phyloP scores from a whole-genome alignment of 2,888 invertebrate species.

The Zootermopsis nevadensis region DNA sequence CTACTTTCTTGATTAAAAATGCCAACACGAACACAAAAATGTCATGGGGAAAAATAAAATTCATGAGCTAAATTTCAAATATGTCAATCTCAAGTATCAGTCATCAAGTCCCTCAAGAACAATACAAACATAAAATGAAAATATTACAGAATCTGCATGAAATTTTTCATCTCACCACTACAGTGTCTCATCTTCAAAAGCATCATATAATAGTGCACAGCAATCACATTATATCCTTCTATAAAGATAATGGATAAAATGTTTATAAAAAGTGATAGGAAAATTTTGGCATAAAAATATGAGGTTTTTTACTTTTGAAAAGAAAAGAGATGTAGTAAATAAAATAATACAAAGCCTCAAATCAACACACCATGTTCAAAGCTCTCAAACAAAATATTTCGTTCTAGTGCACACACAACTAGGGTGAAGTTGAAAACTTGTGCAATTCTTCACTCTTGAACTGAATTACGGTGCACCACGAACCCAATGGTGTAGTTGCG shows the following conservation, averaged over 20 bases:
- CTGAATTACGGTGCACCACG: slow-evolving; percentile 45
- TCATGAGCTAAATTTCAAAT: background rate
- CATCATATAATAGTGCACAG: background rate
- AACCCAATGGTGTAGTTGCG: slow-evolving; percentile 85
- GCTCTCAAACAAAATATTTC: background rate
- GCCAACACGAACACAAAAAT: background rate
- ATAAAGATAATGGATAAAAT: slow-evolving; percentile 6
- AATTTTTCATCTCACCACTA: background rate
- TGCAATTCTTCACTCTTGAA: slow-evolving; percentile 31
- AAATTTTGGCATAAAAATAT: background rate
- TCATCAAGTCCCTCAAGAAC: background rate
- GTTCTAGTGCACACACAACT: slow-evolving; percentile 3
- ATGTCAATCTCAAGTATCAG: background rate
- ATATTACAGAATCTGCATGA: background rate
- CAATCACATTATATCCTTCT: background rate
- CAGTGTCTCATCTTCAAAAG: background rate
- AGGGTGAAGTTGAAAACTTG: background rate
- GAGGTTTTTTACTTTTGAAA: background rate
- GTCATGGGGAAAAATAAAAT: background rate
- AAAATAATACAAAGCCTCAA: slow-evolving; percentile 26
- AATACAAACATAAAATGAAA: background rate
- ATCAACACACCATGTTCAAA: slow-evolving; percentile 26
- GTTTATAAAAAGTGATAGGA: slow-evolving; percentile 16
- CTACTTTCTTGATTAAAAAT: background rate
- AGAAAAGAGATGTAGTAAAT: slow-evolving; percentile 11